Base-by-base conservation (phyloP, 2,797 vertebrate species). In the Champsocephalus gunnari region DNA sequence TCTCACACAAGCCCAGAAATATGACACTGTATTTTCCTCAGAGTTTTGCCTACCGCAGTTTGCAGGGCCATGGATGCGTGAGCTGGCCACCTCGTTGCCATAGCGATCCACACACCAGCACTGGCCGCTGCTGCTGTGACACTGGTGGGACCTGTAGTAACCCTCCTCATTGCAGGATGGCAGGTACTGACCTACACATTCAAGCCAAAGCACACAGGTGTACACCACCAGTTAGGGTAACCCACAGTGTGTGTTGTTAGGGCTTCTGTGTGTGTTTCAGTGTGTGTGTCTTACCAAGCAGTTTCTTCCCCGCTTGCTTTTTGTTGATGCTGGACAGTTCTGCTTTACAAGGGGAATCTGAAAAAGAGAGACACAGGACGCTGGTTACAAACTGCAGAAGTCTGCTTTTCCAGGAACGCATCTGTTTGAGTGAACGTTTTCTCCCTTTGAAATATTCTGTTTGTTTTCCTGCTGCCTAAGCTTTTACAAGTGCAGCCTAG, bases 101-200 rank as follows among this genome's bases (percentile, higher is more conserved):
- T 96, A 94, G 48, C 92, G 93, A 87, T 98, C 96, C 81, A 97
- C 97, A n/a, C 97, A 99, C 97, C 97, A 99, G 57, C 97, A 98
- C 88, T 97, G 95, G 0, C 96, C 96, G 0, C 92, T 96, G 91
- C 90, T 91, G 76, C 92, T 81, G 75, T 97, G 96, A 86, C 97
- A 99, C 88, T 99, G 97, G 54, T 95, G 95, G 59, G 96, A 94
- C 21, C 89, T 75, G 49, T 97, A 98, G 86, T 96, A 94, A 2
- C 97, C 97, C 0, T 95, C 94, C 45, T 95, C 95, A 48, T 97
- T 96, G 77, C 97, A 99, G 69, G 96, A 94, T 0, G 97, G 97
- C 77, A 97, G 72, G 71, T 96, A 97, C 55, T 95, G 93, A 50
- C 95, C 93, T 94, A 43, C 9, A 55, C 49, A 43, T 19, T 45